phyloP scores from a whole-genome alignment of 2,113 vertebrate species.

The zebrafish (Danio rerio) region GRCz12tu NC_133188.1:28108001-28108500 shows the following conservation, averaged over 20 bases:
- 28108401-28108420: slow-evolving; percentile 46
- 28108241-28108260: slow-evolving; percentile 25
- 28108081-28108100: slow-evolving; percentile 29
- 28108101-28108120: slow-evolving; percentile 32
- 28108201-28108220: slow-evolving; percentile 22
- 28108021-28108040: slow-evolving; percentile 7
- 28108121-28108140: slow-evolving; percentile 10
- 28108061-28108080: slow-evolving; percentile 36
- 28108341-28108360: slow-evolving; percentile 42
- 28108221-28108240: not conserved
- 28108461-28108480: slow-evolving; percentile 49
- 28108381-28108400: slow-evolving; percentile 50
- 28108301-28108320: slow-evolving; percentile 28
- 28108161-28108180: slow-evolving; percentile 18
- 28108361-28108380: slow-evolving; percentile 45
- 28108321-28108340: slow-evolving; percentile 50
- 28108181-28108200: slow-evolving; percentile 1
- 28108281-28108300: slow-evolving; percentile 40
- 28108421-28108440: slow-evolving; percentile 37
- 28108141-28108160: slow-evolving; percentile 24
- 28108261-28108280: slow-evolving; percentile 32
- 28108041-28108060: slow-evolving; percentile 38
- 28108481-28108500: slow-evolving; percentile 58
- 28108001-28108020: slow-evolving; percentile 35
- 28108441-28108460: slow-evolving; percentile 54